Conservation (phyloP, 2,888 invertebrate genomes). For the Diarsia rubi region DNA sequence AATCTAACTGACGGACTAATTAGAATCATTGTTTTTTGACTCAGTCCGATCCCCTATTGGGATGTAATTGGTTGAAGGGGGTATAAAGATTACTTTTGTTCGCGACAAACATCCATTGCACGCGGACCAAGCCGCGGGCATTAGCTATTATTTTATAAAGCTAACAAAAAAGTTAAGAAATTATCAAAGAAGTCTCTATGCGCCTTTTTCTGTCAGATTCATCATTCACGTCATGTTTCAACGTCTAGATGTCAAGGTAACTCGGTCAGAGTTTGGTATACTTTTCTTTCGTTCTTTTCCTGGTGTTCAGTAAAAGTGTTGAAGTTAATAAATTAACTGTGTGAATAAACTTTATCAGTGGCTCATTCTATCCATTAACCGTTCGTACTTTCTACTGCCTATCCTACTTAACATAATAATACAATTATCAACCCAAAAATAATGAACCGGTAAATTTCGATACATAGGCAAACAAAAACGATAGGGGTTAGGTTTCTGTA, state of each 20-base stretch:
- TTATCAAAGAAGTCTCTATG: not conserved
- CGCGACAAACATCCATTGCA: no score
- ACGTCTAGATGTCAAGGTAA: not conserved
- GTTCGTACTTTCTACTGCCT: conserved; percentile 7
- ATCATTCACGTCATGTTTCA: not conserved
- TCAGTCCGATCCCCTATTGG: no score
- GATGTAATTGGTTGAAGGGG: no score
- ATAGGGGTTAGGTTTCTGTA: not conserved
- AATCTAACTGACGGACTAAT: no score
- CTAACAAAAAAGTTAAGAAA: not conserved
- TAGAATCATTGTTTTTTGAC: no score
- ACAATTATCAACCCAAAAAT: not conserved
- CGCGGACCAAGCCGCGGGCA: no score
- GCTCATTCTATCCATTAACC: not conserved
- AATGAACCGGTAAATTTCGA: conserved; percentile 7
- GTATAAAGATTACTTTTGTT: no score
- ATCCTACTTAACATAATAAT: not conserved
- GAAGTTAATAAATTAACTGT: not conserved
- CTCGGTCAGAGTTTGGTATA: not conserved
- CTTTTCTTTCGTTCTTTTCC: not conserved
- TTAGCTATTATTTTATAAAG: not conserved
- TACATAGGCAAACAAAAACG: not conserved
- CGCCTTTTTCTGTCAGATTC: not conserved
- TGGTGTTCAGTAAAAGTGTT: not conserved
- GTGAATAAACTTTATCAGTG: not conserved